Percentiles rank a stretch among this genome's conserved stretches.
phyloP scores from a whole-genome alignment of 2,888 invertebrate genomes.

The Pogonocherus hispidulus region DNA sequence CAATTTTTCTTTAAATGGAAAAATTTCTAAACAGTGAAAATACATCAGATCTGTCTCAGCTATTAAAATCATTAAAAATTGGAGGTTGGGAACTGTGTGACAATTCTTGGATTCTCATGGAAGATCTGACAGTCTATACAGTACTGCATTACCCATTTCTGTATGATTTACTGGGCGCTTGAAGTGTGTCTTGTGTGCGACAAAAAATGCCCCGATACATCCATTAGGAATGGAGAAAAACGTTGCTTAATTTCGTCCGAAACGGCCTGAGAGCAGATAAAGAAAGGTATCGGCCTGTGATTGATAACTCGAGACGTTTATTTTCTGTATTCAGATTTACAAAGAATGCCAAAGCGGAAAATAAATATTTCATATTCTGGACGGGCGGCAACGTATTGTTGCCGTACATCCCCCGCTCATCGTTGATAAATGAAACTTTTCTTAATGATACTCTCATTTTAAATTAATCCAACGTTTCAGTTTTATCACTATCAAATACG shows the following conservation, averaged over 20 bases:
- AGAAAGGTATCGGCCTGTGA: slow-evolving; percentile 48
- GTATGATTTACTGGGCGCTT: no score
- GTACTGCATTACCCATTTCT: no score
- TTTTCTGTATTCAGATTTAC: slow-evolving; percentile 49
- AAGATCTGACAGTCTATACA: no score
- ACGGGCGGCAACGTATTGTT: slow-evolving; percentile 41
- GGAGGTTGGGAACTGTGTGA: no score
- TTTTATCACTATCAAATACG: no score
- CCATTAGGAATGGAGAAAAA: background rate
- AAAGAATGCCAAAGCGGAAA: slow-evolving; percentile 42
- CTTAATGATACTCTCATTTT: slow-evolving; percentile 48
- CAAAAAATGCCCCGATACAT: no score
- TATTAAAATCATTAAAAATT: no score
- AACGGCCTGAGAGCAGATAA: slow-evolving; percentile 37
- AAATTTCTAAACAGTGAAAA: no score
- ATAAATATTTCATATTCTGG: slow-evolving; percentile 46
- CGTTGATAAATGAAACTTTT: slow-evolving; percentile 49
- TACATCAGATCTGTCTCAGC: no score
- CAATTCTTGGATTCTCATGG: no score
- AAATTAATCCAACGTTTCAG: slow-evolving; percentile 41
- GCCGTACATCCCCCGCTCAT: slow-evolving; percentile 38
- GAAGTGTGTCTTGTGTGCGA: no score
- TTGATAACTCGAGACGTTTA: slow-evolving; percentile 47
- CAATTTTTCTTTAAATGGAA: no score
- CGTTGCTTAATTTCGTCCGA: slow-evolving; percentile 44